Base-by-base conservation (phyloP, 2,888 invertebrate genomes). In the Tanytarsus gracilentus region DNA sequence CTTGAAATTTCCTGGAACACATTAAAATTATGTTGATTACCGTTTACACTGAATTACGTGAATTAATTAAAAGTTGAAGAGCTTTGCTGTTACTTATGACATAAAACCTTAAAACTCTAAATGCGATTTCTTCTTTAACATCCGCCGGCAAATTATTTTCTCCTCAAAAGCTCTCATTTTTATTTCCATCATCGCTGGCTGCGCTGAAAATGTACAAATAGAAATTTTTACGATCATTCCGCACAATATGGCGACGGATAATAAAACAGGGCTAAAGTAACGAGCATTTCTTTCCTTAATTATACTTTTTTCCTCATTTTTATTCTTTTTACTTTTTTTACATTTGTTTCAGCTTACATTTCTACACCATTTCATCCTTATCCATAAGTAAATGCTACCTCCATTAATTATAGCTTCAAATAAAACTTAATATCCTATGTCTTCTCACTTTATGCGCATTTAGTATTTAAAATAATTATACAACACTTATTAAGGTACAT, bases 401-500 rank as follows among this genome's bases (percentile, higher is more conserved):
- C 25, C 40, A 56, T 56, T 56, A 56, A 39, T 29, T 52, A 39
- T 39, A n/a, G 21, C 11, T 30, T 39, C 5, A 56, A 56, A 56
- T 56, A 56, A 56, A 56, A 56, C 55, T 56, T 56, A 56, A 36
- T 14, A 6, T 16, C 8, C 29, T 51, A 29, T 33, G 4, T n/a
- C 33, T 33, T 14, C 33, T 14, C n/a, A n/a, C n/a, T n/a, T n/a
- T 29, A 29, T 29, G 5, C 9, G 5, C 9, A 7, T 14, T 36
- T 36, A 4, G 11, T 23, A 9, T 16, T 55, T 55, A 55, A 55
- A 55, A 55, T 25, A 39, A 55, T 55, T 55, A 51, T 53, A 53
- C 33, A 53, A 55, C 55, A 56, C 56, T 58, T 48, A 58, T 58
- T 58, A 58, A 58, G 58, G 44, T 58, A 58, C 48, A 58, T 58